A percentile compares a stretch with the other conserved stretches of the same genome.
Conservation (phyloP, 2,888 invertebrate genomes). For the Polymixis lichenea region DNA sequence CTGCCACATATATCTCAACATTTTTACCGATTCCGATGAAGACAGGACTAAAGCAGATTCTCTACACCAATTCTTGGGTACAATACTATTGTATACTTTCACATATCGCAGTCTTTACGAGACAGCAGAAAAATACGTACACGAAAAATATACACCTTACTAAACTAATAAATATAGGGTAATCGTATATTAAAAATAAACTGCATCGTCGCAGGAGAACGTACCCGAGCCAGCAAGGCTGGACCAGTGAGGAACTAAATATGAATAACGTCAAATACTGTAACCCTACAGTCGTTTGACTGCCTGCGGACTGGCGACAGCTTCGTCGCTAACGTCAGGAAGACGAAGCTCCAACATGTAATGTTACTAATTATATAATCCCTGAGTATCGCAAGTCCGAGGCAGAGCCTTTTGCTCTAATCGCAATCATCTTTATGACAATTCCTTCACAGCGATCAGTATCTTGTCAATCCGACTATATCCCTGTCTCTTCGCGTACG, state of each 20-base stretch:
- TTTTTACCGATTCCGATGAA: slow-evolving; percentile 52
- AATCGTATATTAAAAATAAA: slow-evolving; percentile 69
- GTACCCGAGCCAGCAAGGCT: slow-evolving; percentile 54
- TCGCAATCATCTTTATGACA: slow-evolving; percentile 54
- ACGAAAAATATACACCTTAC: slow-evolving; percentile 73
- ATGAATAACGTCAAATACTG: slow-evolving; percentile 83
- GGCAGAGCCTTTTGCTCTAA: slow-evolving; percentile 43
- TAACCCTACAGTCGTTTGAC: slow-evolving; percentile 64
- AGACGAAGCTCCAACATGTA: slow-evolving; percentile 20
- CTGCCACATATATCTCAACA: slow-evolving; percentile 23
- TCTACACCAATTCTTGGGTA: slow-evolving; percentile 46
- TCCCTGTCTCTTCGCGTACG: slow-evolving; percentile 70
- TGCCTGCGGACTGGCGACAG: slow-evolving; percentile 38
- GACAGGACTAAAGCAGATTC: slow-evolving; percentile 44
- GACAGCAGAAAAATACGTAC: slow-evolving; percentile 62
- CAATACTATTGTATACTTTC: slow-evolving; percentile 50
- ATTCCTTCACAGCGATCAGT: slow-evolving; percentile 64
- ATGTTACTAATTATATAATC: slow-evolving; percentile 20
- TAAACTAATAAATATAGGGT: slow-evolving; percentile 68
- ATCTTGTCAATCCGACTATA: slow-evolving; percentile 66
- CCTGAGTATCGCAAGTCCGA: slow-evolving; percentile 39
- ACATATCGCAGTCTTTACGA: slow-evolving; percentile 48
- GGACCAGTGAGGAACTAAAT: slow-evolving; percentile 79
- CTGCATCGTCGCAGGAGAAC: slow-evolving; percentile 66
- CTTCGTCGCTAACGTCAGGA: slow-evolving; percentile 1